A percentile compares a stretch with the other conserved stretches of the same genome.
phyloP scores from a whole-genome alignment of 2,113 vertebrate genomes.

The human (Homo sapiens) region GRCh38 chr14:99193001-99193500 shows the following conservation, averaged over 20 bases:
- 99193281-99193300: slow-evolving; percentile 90
- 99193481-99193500: slow-evolving; percentile 85
- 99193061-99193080: neutral
- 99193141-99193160: neutral
- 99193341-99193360: slow-evolving; percentile 90
- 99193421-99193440: slow-evolving; percentile 89
- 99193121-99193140: slow-evolving; percentile 68
- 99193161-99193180: slow-evolving; percentile 65
- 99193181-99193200: slow-evolving; percentile 63
- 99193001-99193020: neutral
- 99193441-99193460: slow-evolving; percentile 89
- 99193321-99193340: slow-evolving; percentile 91
- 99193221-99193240: slow-evolving; percentile 83
- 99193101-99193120: slow-evolving; percentile 61
- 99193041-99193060: neutral
- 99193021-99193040: neutral
- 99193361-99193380: slow-evolving; percentile 90
- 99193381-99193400: slow-evolving; percentile 86
- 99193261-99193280: slow-evolving; percentile 92
- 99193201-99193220: slow-evolving; percentile 73
- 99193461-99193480: slow-evolving; percentile 78
- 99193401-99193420: slow-evolving; percentile 84
- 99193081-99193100: neutral
- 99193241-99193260: slow-evolving; percentile 92
- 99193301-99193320: slow-evolving; percentile 89